A percentile compares a stretch with the other conserved stretches of the same genome.
phyloP scores from a whole-genome alignment of 2,113 vertebrate species.

The Xerus inauris region DNA sequence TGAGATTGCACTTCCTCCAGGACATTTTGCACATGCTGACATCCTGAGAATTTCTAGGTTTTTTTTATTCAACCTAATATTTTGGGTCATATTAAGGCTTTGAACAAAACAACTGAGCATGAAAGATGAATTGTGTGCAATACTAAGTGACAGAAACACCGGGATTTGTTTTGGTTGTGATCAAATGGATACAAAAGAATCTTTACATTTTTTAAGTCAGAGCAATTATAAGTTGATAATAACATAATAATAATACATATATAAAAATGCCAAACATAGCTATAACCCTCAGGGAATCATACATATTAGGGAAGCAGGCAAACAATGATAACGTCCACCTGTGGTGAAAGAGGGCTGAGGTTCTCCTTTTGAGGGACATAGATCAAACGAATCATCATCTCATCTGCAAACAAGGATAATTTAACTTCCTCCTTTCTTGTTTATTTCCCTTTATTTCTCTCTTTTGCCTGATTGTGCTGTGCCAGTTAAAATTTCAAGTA shows the following conservation, averaged over 20 bases:
- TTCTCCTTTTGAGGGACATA: not conserved
- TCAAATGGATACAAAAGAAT: not conserved
- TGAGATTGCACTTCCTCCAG: constrained; percentile 32
- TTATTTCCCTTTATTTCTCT: too few species aligned
- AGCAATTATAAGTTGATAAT: not conserved
- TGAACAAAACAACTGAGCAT: not conserved
- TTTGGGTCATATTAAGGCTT: not conserved
- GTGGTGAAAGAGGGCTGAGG: not conserved
- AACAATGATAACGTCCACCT: fast-evolving
- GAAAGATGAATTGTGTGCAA: not conserved
- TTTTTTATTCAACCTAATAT: not conserved
- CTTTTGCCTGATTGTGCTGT: too few species aligned
- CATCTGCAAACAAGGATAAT: too few species aligned
- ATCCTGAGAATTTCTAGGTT: not conserved
- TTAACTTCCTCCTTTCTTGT: too few species aligned
- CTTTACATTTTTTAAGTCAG: not conserved
- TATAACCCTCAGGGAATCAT: not conserved
- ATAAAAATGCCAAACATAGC: not conserved
- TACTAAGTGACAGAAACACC: not conserved
- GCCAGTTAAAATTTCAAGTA: too few species aligned
- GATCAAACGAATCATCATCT: not conserved
- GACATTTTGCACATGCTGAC: not conserved
- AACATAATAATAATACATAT: not conserved
- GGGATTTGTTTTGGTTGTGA: not conserved
- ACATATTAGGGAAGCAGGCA: not conserved